Evolutionary conservation across 2,113 vertebrate genomes (phyloP), one percentile per base, ranked within the genome.

Genomic region (Porphyrio hochstetteri): DNA sequence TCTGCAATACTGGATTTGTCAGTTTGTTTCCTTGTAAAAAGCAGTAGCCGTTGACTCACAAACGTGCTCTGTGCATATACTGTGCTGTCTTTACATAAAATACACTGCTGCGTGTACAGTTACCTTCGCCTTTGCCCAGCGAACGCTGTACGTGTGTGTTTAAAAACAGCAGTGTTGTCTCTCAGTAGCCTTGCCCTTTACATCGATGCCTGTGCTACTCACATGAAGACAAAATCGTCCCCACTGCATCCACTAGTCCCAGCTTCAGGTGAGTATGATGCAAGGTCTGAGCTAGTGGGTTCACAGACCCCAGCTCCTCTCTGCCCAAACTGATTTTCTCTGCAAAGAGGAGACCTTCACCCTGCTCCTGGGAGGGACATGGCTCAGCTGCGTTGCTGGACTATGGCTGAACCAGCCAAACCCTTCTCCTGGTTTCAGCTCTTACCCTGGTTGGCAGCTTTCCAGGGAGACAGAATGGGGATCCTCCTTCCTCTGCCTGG

Each of bases 241-340:
- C 78, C 0, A 0, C 80, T 68, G 71, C 69, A 12, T 13, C 86
- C 84, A 46, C 55, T 67, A 48, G 50, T 16, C 23, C 2, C 9
- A 82, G 38, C 6, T 16, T 13, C 0, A 1, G 56, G 1, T 0
- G 44, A 57, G 81, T n/a, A 31, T 2, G 2, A 16, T 13, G 48
- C 48, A 33, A n/a, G 16, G 64, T 5, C 55, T 55, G 63, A 85
- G 52, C 31, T 12, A 2, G 68, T 27, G 42, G 6, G 4, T 4
- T 40, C 42, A 15, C 40, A 46, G 4, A 10, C 23, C 33, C 40
- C 50, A 80, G 67, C 77, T 35, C 44, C 40, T 82, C n/a, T 82
- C 76, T 50, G 64, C 67, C 31, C 57, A 52, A 7, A 35, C 46
- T 23, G 33, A n/a, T 60, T 18, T 21, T 23, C 23, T 46, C 5